Conservation (phyloP, 2,113 vertebrate species). For the Catharus bicknelli region DNA sequence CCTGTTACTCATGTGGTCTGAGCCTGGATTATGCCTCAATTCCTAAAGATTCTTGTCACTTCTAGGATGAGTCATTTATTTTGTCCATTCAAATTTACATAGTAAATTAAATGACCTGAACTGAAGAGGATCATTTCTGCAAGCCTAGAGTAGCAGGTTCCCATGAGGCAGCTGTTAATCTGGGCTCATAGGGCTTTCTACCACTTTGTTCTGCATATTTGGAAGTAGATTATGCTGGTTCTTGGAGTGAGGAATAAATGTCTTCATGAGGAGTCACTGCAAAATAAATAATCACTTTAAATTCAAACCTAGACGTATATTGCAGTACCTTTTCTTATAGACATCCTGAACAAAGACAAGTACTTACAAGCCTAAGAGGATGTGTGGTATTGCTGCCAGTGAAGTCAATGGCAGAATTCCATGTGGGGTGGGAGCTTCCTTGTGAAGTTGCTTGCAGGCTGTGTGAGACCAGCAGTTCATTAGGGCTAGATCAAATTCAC, state of each 20-base stretch:
- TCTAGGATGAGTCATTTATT: not conserved
- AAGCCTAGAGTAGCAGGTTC: not conserved
- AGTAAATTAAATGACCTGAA: not conserved
- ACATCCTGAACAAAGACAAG: not conserved
- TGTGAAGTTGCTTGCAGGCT: not conserved
- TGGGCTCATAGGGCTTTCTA: not conserved
- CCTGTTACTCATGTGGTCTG: not conserved
- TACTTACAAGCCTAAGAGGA: not conserved
- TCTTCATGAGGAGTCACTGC: not conserved
- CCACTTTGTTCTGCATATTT: slow-evolving; percentile 24
- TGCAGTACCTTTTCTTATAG: not conserved
- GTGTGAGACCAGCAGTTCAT: not conserved
- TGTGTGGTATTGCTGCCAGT: not conserved
- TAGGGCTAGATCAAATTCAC: not conserved
- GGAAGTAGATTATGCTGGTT: not conserved
- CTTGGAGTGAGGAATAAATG: not conserved
- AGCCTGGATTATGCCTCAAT: not conserved
- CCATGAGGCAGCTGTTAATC: not conserved
- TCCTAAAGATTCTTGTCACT: not conserved
- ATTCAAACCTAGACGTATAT: not conserved
- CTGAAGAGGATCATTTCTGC: not conserved
- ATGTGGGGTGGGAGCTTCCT: not conserved
- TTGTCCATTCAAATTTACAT: not conserved
- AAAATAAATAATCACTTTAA: slow-evolving; percentile 12
- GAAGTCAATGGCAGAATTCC: not conserved